Evolutionary conservation across 2,888 invertebrate species (phyloP).

Genomic region (Lepidonotus clava): DNA sequence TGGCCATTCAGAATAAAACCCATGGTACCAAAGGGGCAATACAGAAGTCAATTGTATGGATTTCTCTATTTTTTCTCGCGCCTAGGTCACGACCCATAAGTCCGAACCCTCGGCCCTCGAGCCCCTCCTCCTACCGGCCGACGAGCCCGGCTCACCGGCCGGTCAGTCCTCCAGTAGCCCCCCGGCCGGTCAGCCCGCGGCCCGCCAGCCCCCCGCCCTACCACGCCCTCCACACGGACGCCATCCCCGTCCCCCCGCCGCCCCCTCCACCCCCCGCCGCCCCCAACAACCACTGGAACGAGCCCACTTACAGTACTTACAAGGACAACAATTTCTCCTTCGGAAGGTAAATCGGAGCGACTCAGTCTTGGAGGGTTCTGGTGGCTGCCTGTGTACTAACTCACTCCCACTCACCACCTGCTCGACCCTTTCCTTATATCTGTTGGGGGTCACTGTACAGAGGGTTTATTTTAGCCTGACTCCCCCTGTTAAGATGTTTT

Average conservation of each 20-base stretch:
- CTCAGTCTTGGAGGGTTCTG: not conserved
- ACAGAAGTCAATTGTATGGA: no score
- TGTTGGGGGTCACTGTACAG: no score
- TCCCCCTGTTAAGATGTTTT: no score
- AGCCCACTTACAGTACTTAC: not conserved
- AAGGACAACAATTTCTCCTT: conserved; percentile 20
- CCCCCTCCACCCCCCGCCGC: not conserved
- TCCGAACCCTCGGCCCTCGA: conserved; percentile 40
- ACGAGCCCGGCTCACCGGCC: conserved; percentile 61
- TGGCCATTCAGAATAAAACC: no score
- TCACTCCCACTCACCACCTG: no score
- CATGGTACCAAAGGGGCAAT: not conserved
- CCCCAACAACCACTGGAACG: not conserved
- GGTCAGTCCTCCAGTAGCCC: conserved; percentile 44
- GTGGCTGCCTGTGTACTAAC: no score
- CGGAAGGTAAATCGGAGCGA: conserved; percentile 22
- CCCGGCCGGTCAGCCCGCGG: not conserved
- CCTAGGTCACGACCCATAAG: not conserved
- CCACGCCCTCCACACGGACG: not conserved
- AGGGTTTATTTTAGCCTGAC: no score
- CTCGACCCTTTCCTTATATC: no score
- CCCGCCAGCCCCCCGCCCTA: not conserved
- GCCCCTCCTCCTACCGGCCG: conserved; percentile 62
- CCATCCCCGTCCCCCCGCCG: conserved; percentile 18
- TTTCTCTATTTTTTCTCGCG: not conserved